Evolutionary conservation across 2,888 invertebrate species (phyloP).

Genomic region (Eudemis profundana): DNA sequence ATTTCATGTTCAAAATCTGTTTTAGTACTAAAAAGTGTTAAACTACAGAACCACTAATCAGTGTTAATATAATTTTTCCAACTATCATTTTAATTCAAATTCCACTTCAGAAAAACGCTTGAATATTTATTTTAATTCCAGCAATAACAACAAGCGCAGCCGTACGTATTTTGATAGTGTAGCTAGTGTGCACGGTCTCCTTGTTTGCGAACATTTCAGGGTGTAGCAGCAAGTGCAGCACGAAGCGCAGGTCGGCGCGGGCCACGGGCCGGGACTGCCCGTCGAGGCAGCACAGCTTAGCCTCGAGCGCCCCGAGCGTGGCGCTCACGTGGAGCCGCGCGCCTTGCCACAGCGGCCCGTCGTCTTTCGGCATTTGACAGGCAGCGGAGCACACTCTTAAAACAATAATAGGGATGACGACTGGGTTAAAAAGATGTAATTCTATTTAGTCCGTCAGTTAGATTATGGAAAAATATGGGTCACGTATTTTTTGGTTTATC

Average conservation of each 20-base stretch:
- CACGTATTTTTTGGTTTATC: too few species aligned
- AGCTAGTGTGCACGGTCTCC: constrained; percentile 58
- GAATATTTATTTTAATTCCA: too few species aligned
- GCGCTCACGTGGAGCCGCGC: constrained; percentile 60
- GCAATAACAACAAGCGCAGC: too few species aligned
- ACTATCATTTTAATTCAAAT: too few species aligned
- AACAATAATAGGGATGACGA: background rate
- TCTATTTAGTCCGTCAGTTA: too few species aligned
- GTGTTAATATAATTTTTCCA: too few species aligned
- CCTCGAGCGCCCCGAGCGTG: constrained; percentile 50
- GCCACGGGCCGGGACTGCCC: constrained; percentile 59
- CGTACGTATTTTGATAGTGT: constrained; percentile 67
- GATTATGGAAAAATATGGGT: too few species aligned
- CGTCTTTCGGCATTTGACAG: constrained; percentile 66
- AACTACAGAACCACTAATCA: too few species aligned
- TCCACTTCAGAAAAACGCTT: too few species aligned
- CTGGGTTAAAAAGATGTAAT: too few species aligned
- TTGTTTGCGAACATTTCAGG: constrained; percentile 56
- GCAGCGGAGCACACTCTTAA: constrained; percentile 74
- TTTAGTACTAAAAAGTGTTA: too few species aligned
- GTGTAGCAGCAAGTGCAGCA: constrained; percentile 60
- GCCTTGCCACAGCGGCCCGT: constrained; percentile 62
- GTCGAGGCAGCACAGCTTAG: constrained; percentile 52
- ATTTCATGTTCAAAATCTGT: too few species aligned
- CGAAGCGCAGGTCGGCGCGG: constrained; percentile 58